Base-by-base conservation (phyloP, 2,888 invertebrate genomes). In the Formica aserva region DNA sequence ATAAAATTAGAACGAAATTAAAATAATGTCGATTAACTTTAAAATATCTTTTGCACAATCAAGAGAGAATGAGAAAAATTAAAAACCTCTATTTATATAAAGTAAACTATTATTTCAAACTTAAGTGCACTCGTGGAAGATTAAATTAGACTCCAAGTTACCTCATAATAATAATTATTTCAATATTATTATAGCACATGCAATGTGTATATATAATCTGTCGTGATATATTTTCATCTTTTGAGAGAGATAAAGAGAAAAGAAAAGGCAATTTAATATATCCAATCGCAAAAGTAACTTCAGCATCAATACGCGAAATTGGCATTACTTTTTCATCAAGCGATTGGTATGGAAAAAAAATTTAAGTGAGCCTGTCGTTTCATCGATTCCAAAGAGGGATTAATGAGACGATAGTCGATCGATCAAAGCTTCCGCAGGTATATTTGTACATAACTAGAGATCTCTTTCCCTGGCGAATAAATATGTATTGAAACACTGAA, bases 341-440 rank as follows among this genome's bases (percentile, higher is more conserved):
- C 38, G 18, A 71, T 13, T 52, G 22, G 29, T 11, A 48, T 6
- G 57, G 13, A n/a, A 13, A 60, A 78, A 71, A 52, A 48, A 45
- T 15, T 29, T 41, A 57, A 69, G 32, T 32, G 15, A 3, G n/a
- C 55, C n/a, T 29, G 55, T 67, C 35, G 8, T 78, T 45, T 71
- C 41, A 78, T 60, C 41, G 15, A 11, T 22, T 71, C 32, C 72
- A 78, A 69, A 69, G 55, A 52, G n/a, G 9, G 13, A 45, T 32
- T 45, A 32, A 57, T 18, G 71, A 57, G n/a, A 13, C 26, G 15
- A 38, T 41, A 63, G 38, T 78, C 22, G 78, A 78, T 78, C 60
- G 71, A 78, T 78, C 60, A 41, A 41, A 22, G 32, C 22, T 55
- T 78, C 69, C 15, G 57, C 71, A 78, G 29, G 41, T 78, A 69